A percentile compares a stretch with the other conserved stretches of the same genome.
These are phyloP conservation scores for Periparus ater DNA, from an alignment of 2,797 vertebrate species.

Conservation along the genomic window DNA sequence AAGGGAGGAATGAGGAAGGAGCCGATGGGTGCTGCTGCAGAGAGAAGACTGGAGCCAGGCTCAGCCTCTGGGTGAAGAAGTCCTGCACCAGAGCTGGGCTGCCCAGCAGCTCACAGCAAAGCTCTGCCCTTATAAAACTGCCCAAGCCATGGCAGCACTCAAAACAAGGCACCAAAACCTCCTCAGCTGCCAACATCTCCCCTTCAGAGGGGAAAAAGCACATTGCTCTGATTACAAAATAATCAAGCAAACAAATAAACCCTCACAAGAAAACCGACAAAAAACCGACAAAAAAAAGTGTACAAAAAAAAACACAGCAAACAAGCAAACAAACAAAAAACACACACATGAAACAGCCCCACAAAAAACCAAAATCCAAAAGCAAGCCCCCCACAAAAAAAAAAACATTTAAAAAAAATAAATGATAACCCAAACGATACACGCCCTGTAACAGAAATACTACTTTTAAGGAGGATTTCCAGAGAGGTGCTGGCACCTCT, in stretches of 20 bases:
- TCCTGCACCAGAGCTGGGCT: background rate
- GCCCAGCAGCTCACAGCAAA: background rate
- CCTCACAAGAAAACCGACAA: background rate
- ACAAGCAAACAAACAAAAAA: background rate
- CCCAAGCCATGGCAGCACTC: background rate
- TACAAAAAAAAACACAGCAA: background rate
- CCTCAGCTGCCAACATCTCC: background rate
- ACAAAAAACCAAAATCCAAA: background rate
- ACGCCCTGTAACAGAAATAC: background rate
- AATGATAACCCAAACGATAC: rapidly evolving
- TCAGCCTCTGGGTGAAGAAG: background rate
- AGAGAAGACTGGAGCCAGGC: background rate
- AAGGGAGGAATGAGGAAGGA: background rate
- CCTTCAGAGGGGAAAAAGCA: background rate
- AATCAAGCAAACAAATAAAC: background rate
- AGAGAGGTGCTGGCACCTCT: background rate
- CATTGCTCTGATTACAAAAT: background rate
- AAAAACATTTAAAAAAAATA: background rate
- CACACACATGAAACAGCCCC: background rate
- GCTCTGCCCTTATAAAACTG: background rate
- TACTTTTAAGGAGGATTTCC: background rate
- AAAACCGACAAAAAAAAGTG: background rate
- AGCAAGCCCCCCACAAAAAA: too few species aligned
- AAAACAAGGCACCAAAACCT: background rate
- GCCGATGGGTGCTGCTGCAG: background rate